Base-by-base conservation (phyloP, 2,888 invertebrate species). In the Cosmopolites sordidus region DNA sequence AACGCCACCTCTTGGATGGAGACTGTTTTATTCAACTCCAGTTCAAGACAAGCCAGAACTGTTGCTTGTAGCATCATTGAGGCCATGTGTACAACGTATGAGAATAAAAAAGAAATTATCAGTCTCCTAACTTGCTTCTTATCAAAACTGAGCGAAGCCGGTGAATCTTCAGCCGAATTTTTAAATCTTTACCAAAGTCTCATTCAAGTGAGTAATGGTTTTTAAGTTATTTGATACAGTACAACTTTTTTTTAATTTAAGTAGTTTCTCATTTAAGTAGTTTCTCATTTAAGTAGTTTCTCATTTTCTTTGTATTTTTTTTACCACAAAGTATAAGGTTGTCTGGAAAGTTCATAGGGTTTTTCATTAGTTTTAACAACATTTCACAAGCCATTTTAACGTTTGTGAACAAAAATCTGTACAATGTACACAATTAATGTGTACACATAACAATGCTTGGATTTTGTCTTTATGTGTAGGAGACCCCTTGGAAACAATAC, bases 401-500 rank as follows among this genome's bases (percentile, higher is more conserved):
- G 8, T 22, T 22, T 22, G 4, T 8, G 22, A 22, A 22, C 3
- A 8, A 5, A 5, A 22, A 22, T 8, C 3, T 5, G 22, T 22
- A 22, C 22, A 22, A n/a, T n/a, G 22, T 8, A 22, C 4, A 22
- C 8, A 22, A 22, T 22, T 22, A 22, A 22, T 22, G 22, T 5
- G 22, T 5, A 8, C 4, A 3, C 8, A 22, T 3, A 8, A 22
- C 3, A 22, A 22, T 22, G 22, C 22, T 22, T 5, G 22, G 22
- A 22, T 33, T 33, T 5, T 33, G 4, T 40, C 15, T 40, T 40
- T 16, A 22, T 22, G 3, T 5, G 8, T 16, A 86, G 15, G 88
- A 90, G 62, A 82, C 86, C 1, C 92, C 94, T 5, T 97, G 95
- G 93, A 91, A 93, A 64, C 92, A 93, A 69, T 96, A 94, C 76